These are phyloP conservation scores for Ophion costatus DNA, from an alignment of 2,888 invertebrate species.

Conservation along the genomic window DNA sequence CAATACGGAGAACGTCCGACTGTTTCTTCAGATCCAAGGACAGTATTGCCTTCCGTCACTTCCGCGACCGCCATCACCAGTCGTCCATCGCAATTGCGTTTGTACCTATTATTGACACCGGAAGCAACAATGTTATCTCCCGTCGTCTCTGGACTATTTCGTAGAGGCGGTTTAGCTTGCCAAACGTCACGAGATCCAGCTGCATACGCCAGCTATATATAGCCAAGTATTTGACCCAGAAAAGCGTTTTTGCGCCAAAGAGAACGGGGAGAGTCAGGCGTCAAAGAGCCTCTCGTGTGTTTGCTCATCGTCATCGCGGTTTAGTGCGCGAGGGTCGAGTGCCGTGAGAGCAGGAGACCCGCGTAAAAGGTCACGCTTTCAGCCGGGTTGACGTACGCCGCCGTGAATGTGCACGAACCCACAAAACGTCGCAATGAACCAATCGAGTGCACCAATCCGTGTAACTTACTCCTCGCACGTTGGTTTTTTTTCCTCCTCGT, in stretches of 20 bases:
- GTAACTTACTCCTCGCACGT: background rate
- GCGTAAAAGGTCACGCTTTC: constrained; percentile 63
- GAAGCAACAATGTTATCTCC: too few relatives aligned
- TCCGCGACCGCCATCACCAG: too few relatives aligned
- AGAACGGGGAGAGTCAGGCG: constrained; percentile 45
- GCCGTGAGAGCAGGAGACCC: constrained; percentile 50
- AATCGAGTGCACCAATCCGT: background rate
- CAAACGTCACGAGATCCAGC: background rate
- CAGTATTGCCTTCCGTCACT: too few relatives aligned
- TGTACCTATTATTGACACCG: too few relatives aligned
- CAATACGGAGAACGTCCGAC: too few relatives aligned
- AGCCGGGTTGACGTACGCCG: constrained; percentile 55
- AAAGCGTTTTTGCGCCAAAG: constrained; percentile 26
- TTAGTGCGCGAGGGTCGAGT: constrained; percentile 61
- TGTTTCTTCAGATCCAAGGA: too few relatives aligned
- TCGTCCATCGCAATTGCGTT: too few relatives aligned
- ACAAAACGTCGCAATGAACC: constrained; percentile 15
- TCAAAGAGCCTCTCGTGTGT: constrained; percentile 61
- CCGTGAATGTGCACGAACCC: constrained; percentile 39
- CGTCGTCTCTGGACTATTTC: too few relatives aligned
- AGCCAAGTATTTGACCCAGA: constrained; percentile 47
- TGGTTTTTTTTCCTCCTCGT: too few relatives aligned
- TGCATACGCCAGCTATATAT: too few relatives aligned
- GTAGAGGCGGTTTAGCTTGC: too few relatives aligned
- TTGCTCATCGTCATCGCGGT: constrained; percentile 35